Evolutionary conservation across 2,113 vertebrate genomes (phyloP).

Genomic region (Emberiza fucata): DNA sequence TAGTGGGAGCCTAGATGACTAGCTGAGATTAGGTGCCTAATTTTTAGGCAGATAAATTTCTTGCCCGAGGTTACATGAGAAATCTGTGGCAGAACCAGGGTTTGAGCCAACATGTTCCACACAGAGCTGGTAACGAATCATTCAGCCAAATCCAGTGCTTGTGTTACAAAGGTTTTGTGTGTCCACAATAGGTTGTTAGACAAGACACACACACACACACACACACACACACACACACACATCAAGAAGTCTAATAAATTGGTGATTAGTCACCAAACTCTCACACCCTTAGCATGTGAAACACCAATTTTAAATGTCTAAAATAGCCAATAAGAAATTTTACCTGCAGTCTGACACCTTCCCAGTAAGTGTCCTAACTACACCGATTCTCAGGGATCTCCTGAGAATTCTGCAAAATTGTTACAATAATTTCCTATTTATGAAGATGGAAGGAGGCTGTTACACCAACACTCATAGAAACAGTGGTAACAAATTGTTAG

Average conservation of each 20-base stretch:
- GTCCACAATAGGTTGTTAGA: not conserved
- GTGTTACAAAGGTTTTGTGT: not conserved
- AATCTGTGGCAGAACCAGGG: not conserved
- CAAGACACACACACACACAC: not conserved
- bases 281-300: not conserved
- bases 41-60: constrained; percentile 44
- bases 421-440: not conserved
- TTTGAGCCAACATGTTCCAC: not conserved
- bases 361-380: not conserved
- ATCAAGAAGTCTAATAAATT: not conserved
- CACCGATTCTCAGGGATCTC: not conserved
- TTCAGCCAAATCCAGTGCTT: not conserved
- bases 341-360: not conserved
- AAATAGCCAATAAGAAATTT: not conserved
- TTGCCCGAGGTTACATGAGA: constrained; percentile 42
- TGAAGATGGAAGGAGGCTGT: not conserved
- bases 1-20: constrained; percentile 64
- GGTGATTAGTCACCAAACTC: not conserved
- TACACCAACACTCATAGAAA: not conserved
- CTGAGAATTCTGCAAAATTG: not conserved
- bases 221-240: not conserved
- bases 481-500: not conserved
- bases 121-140: not conserved
- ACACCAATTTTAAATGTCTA: not conserved
- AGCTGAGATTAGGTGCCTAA: constrained; percentile 59